Conservation (phyloP, 1,140 invertebrate genomes). For the Pogonomyrmex barbatus region DNA sequence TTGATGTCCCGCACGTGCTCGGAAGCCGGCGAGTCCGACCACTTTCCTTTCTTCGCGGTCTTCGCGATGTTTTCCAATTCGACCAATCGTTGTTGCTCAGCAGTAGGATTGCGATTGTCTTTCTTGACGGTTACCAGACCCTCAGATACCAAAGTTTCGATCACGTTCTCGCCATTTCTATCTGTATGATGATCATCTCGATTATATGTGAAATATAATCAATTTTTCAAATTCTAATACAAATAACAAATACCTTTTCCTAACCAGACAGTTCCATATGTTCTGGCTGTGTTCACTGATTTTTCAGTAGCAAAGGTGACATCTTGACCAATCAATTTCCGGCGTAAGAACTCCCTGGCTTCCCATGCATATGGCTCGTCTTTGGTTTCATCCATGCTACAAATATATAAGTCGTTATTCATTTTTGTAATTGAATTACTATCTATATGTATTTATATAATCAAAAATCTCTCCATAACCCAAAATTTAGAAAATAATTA, state of each 20-base stretch:
- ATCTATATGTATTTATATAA: background rate
- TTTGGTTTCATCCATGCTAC: constrained; percentile 88
- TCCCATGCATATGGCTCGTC: constrained; percentile 99
- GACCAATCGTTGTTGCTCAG: constrained; percentile 90
- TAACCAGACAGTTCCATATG: constrained; percentile 95
- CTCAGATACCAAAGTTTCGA: constrained; percentile 94
- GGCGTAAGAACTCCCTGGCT: constrained; percentile 96
- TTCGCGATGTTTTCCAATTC: constrained; percentile 97
- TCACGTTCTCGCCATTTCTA: constrained; percentile 93
- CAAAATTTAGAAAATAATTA: background rate
- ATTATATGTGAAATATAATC: background rate
- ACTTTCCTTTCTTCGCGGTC: constrained; percentile 94
- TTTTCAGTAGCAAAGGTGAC: constrained; percentile 93
- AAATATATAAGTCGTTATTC: background rate
- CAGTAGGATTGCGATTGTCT: constrained; percentile 89
- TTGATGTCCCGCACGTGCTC: constrained; percentile 94
- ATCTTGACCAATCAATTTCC: constrained; percentile 96
- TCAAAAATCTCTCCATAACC: background rate
- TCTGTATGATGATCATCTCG: constrained; percentile 84
- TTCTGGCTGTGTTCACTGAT: constrained; percentile 91
- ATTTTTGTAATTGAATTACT: background rate
- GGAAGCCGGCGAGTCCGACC: constrained; percentile 86
- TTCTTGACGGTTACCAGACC: constrained; percentile 94
- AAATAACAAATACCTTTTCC: constrained; percentile 89
- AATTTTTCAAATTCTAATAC: background rate